Base-by-base conservation (phyloP, 2,113 vertebrate genomes). In the Siniperca chuatsi region DNA sequence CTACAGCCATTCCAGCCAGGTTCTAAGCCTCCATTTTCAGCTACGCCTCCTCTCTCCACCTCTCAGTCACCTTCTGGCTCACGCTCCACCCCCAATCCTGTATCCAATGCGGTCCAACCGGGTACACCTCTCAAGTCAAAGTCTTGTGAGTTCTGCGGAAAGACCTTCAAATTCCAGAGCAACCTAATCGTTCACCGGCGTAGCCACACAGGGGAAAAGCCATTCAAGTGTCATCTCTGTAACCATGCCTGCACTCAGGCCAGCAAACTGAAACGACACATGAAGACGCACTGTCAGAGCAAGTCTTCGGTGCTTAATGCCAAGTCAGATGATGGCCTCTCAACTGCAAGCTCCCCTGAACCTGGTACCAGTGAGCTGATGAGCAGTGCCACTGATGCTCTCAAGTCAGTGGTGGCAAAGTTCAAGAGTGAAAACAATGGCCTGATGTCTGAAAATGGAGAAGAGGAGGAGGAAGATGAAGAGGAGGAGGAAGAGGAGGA, bases 131-230 rank as follows among this genome's bases (percentile, higher is more conserved):
- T 97, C 90, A 99, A 99, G 96, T 96, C 97, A 92, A 99, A 99
- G 95, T 99, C 98, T 10, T 99, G 98, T 35, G 98, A 99, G 94
- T 99, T 99, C 94, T 99, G 98, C 18, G 98, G 98, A 87, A 99
- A 99, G 96, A 97, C 97, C 80, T 99, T 99, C 96, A 99, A 99
- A 94, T 99, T 99, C 95, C 98, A 99, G 96, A 99, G 98, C 95
- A 99, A 99, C 96, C 94, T 99, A 92, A 98, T 99, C 37, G 98
- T 99, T 84, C 98, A 99, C 91, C 97, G 98, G 85, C 97, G 98
- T 79, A 99, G 98, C 96, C 98, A 99, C 96, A 99, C 98, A 0
- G 98, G 98, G 73, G 98, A 99, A 94, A 99, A 99, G 95, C 98
- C 98, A 83, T 99, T 99, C 93, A 99, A 99, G 92, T 99, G 98